A percentile compares a stretch with the other conserved stretches of the same genome.
phyloP scores from a whole-genome alignment of 2,797 vertebrate species.

The Pampus argenteus region DNA sequence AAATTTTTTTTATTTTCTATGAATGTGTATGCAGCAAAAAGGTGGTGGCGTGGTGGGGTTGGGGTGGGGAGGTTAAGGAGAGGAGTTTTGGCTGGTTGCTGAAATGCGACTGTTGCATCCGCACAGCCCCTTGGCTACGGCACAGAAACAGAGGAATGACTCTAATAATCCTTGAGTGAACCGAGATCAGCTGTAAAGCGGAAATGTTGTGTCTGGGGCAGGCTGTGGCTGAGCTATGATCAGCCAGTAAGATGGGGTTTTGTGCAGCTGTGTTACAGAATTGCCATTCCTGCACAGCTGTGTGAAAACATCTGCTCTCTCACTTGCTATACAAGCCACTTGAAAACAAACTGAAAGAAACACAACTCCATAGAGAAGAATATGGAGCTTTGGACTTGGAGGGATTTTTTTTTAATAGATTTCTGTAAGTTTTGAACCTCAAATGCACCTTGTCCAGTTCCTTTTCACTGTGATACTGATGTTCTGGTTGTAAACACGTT shows the following conservation, averaged over 20 bases:
- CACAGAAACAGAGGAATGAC: conserved; percentile 60
- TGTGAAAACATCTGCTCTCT: conserved; percentile 76
- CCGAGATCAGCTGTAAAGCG: conserved; percentile 68
- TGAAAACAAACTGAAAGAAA: conserved; percentile 58
- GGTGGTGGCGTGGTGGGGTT: no score
- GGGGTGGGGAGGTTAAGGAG: no score
- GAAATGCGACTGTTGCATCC: conserved; percentile 29
- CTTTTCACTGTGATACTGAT: conserved; percentile 53
- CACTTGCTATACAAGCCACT: conserved; percentile 55
- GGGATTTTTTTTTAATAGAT: conserved; percentile 31
- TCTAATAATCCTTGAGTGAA: conserved; percentile 60
- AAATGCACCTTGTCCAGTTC: conserved; percentile 40
- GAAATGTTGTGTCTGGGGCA: conserved; percentile 73
- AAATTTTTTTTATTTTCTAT: conserved; percentile 62
- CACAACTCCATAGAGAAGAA: conserved; percentile 37
- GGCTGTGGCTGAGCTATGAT: conserved; percentile 53
- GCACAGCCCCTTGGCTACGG: conserved; percentile 62
- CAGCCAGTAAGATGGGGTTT: conserved; percentile 58
- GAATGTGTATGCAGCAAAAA: conserved; percentile 41
- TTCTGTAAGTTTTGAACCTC: conserved; percentile 43
- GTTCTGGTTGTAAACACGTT: conserved; percentile 63
- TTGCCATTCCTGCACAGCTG: conserved; percentile 69
- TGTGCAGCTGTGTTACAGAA: conserved; percentile 62
- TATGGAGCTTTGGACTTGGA: conserved; percentile 42
- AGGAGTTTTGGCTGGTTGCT: conserved; percentile 52